phyloP scores from a whole-genome alignment of 2,113 vertebrate genomes.

The Bettongia penicillata region DNA sequence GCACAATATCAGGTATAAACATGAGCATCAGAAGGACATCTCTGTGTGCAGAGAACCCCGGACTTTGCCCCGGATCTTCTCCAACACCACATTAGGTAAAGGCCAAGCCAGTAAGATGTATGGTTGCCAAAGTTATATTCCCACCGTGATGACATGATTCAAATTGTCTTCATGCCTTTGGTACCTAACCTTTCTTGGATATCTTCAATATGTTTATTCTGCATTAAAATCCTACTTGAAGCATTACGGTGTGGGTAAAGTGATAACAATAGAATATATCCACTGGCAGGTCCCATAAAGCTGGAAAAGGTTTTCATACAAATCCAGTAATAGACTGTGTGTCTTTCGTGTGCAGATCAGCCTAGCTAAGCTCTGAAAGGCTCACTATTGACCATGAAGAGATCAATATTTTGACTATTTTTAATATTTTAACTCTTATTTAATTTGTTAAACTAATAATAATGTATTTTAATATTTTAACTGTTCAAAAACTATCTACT shows the following conservation, averaged over 20 bases:
- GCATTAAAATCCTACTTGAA: background rate
- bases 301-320: background rate
- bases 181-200: background rate
- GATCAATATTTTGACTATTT: background rate
- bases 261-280: background rate
- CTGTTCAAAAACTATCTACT: background rate
- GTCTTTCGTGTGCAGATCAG: background rate
- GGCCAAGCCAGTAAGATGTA: background rate
- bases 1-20: background rate
- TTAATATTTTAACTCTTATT: too few relatives aligned
- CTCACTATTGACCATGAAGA: background rate
- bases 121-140: background rate
- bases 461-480: too few relatives aligned
- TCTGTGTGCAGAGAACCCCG: background rate
- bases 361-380: background rate
- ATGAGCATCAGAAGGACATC: background rate
- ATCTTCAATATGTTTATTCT: background rate
- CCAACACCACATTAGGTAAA: background rate
- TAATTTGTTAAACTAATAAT: too few relatives aligned
- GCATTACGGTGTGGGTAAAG: background rate
- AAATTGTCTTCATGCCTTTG: background rate
- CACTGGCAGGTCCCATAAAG: background rate
- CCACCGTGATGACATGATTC: background rate
- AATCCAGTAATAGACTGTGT: background rate
- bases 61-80: background rate